These are phyloP conservation scores for Esperia sulphurella DNA, from an alignment of 2,888 invertebrate genomes.

Conservation along the genomic window DNA sequence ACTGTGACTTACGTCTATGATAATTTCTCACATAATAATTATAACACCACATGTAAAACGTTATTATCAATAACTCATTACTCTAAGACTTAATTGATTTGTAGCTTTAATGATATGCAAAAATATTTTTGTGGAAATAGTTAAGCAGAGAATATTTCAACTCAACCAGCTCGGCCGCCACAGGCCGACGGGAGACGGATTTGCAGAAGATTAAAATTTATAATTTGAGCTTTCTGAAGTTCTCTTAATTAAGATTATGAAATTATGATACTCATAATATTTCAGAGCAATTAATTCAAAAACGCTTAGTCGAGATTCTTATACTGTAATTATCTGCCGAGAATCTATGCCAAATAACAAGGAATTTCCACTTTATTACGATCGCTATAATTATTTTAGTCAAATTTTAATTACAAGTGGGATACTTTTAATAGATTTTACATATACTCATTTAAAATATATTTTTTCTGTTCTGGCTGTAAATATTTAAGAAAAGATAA, in stretches of 20 bases:
- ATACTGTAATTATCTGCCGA: conserved; percentile 54
- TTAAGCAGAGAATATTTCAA: conserved; percentile 35
- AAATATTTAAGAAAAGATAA: no score
- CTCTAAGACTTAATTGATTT: no score
- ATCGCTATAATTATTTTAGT: neutral
- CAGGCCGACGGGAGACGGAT: conserved; percentile 39
- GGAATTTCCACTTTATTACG: conserved; percentile 24
- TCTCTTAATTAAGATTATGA: conserved; percentile 74
- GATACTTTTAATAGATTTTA: neutral
- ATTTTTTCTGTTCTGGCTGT: no score
- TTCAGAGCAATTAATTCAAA: conserved; percentile 71
- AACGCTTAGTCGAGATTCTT: conserved; percentile 52
- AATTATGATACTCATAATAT: conserved; percentile 74
- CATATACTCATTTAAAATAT: no score
- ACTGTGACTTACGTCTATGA: no score
- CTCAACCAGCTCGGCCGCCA: conserved; percentile 31
- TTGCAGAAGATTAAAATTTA: conserved; percentile 67
- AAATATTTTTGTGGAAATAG: neutral
- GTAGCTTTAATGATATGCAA: no score
- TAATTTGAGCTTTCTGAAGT: conserved; percentile 64
- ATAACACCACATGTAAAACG: no score
- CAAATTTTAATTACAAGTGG: neutral
- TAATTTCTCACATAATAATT: no score
- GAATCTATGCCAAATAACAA: conserved; percentile 31
- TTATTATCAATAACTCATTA: no score